Evolutionary conservation across 2,113 vertebrate genomes (phyloP), one percentile per base, ranked within the genome.

Genomic region (Cyrtonyx montezumae): DNA sequence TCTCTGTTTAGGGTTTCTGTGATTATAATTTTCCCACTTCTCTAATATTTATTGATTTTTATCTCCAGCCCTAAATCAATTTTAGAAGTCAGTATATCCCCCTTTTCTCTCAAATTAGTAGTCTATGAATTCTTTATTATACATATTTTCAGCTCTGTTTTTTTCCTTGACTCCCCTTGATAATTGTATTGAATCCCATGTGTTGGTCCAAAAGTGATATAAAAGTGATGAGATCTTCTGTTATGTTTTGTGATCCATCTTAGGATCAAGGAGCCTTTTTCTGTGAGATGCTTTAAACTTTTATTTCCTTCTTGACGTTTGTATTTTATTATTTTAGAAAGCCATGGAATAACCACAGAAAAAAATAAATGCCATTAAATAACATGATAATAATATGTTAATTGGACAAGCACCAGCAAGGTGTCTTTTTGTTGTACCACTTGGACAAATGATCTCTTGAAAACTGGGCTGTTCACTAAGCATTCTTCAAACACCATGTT

Each of bases 1-100:
- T 12, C 32, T 59, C 23, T 80, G 16, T 37, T 63, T 48, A 68
- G 48, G 12, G 2, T 79, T 82, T 5, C 12, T 65, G 5, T 46
- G 62, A 3, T 49, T 6, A 56, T 48, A 37, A 51, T 59, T 56
- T 15, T 13, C 3, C 0, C 7, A 0, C 15, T 25, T 77, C 22
- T 90, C 13, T 49, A 79, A 34, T 81, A 55, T 46, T 86, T 71
- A 3, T 26, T 85, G 8, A 21, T 62, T 89, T 91, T 91, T 82
- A 18, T 61, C 34, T 48, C 25, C 25, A 32, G 12, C 34, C 6
- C 22, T 59, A 67, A 58, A 58, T 46, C 58, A 63, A 73, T 63
- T 68, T 61, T 40, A 9, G n/a, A 6, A 49, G 4, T 71, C 17
- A 48, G 6, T 77, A 36, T 90, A 58, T 67, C 8, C 42, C 46